Evolutionary conservation across 2,888 invertebrate genomes (phyloP).

Genomic region (Cerceris ruficornis): DNA sequence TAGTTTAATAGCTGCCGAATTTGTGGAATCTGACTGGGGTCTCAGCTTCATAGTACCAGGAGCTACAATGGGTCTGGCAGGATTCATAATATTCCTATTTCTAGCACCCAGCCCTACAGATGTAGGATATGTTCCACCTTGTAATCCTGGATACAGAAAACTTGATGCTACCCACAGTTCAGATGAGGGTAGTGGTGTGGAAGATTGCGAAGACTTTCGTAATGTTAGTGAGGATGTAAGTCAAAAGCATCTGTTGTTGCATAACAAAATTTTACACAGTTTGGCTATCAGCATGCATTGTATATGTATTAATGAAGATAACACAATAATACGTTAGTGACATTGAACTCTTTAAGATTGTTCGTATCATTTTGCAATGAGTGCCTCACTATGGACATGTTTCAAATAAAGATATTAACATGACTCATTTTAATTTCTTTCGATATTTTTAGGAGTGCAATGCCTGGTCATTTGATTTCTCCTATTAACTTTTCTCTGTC

Average conservation of each 20-base stretch:
- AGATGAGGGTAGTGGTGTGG: constrained; percentile 70
- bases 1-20: constrained; percentile 93
- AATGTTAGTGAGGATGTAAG: constrained; percentile 73
- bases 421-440: neutral
- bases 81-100: constrained; percentile 91
- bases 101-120: constrained; percentile 91
- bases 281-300: constrained; percentile 36
- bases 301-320: constrained; percentile 20
- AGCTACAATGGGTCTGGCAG: constrained; percentile 88
- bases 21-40: constrained; percentile 94
- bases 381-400: neutral
- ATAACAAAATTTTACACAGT: neutral
- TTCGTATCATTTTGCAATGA: constrained; percentile 7
- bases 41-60: constrained; percentile 96
- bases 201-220: constrained; percentile 62
- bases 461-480: constrained; percentile 6
- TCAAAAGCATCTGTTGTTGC: constrained; percentile 26
- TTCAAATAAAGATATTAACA: too few species aligned
- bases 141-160: constrained; percentile 71
- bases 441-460: constrained; percentile 12
- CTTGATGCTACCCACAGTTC: constrained; percentile 73
- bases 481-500: constrained; percentile 21
- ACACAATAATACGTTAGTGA: constrained; percentile 11
- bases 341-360: neutral
- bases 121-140: constrained; percentile 85